A percentile compares a stretch with the other conserved stretches of the same genome.
phyloP scores from a whole-genome alignment of 1,140 invertebrate species.

The Druon quercuslanigerum region DNA sequence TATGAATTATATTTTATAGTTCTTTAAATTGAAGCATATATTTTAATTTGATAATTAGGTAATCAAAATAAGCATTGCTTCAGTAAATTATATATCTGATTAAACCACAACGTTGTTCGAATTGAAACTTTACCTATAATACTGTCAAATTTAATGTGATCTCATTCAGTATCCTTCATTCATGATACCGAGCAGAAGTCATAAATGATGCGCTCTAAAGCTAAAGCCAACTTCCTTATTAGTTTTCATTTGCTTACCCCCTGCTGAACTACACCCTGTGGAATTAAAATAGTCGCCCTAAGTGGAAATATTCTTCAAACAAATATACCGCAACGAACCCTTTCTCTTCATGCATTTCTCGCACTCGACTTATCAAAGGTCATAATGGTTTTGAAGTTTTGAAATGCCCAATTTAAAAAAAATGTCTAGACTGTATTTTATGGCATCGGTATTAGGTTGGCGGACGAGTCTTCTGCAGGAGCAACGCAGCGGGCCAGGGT shows the following conservation, averaged over 20 bases:
- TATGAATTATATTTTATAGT: too few species aligned
- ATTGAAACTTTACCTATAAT: too few species aligned
- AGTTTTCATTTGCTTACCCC: constrained; percentile 23
- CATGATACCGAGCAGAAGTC: not conserved
- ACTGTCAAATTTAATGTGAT: too few species aligned
- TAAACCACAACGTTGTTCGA: too few species aligned
- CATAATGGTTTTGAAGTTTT: not conserved
- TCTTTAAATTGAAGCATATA: too few species aligned
- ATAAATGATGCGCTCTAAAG: constrained; percentile 22
- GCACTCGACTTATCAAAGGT: not conserved
- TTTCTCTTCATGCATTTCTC: not conserved
- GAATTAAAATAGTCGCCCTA: not conserved
- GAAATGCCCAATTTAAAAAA: not conserved
- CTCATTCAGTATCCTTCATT: too few species aligned
- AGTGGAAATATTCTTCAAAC: not conserved
- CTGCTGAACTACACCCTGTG: not conserved
- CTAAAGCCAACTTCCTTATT: constrained; percentile 23
- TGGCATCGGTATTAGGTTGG: constrained; percentile 18
- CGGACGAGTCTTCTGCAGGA: constrained; percentile 17
- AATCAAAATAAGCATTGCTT: too few species aligned
- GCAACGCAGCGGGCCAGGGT: constrained; percentile 22
- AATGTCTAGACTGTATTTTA: constrained; percentile 23
- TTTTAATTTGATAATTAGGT: too few species aligned
- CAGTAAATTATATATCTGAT: too few species aligned
- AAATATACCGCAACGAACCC: not conserved